Conservation (phyloP, 2,113 vertebrate species). For the Probosciger aterrimus region DNA sequence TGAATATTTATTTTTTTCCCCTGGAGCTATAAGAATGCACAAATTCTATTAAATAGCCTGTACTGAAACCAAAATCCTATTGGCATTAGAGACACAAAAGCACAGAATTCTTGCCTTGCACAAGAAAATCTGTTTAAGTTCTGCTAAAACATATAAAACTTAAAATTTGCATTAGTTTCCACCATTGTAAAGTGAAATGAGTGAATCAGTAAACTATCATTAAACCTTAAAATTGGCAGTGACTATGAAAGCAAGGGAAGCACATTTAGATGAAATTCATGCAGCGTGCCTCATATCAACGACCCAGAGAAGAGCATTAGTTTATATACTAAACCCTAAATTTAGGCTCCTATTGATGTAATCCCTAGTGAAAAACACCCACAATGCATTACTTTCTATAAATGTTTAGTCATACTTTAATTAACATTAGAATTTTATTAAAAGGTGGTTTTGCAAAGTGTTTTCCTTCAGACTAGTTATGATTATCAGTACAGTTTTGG, state of each 20-base stretch:
- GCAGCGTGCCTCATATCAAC: not conserved
- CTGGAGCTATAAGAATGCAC: not conserved
- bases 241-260: not conserved
- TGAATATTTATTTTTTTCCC: not conserved
- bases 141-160: not conserved
- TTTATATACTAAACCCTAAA: not conserved
- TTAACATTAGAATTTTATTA: not conserved
- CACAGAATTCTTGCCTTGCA: not conserved
- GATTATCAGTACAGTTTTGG: not conserved
- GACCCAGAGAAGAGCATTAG: accelerated
- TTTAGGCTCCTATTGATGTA: not conserved
- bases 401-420: not conserved
- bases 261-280: not conserved
- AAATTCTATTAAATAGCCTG: not conserved
- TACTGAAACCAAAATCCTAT: not conserved
- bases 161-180: not conserved
- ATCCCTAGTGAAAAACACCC: not conserved
- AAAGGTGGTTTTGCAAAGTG: not conserved
- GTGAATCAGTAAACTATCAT: not conserved
- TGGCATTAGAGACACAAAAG: not conserved
- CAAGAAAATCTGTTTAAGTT: not conserved
- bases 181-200: not conserved
- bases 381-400: not conserved
- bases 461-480: not conserved
- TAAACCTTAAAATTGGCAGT: not conserved